Base-by-base conservation (phyloP, 2,888 invertebrate species). In the Cryptophagus acutangulus region DNA sequence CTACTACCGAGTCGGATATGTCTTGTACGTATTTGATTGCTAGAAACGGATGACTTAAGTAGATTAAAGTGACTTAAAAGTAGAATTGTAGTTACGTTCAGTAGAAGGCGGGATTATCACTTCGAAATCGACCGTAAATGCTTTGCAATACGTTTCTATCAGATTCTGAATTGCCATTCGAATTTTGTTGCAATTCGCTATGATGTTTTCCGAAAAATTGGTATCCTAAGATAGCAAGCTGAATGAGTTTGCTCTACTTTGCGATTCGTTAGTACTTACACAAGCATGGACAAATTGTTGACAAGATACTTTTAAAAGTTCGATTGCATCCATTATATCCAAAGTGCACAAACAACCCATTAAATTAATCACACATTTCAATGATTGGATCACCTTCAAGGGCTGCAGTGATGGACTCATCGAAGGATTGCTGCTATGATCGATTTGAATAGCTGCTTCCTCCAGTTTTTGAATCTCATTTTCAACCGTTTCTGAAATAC, bases 291-390 rank as follows among this genome's bases (percentile, higher is more conserved):
- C 26, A 26, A 13, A 26, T 26, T 26, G 26, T 37, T 46, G 56
- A 38, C 62, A 64, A 15, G 54, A 48, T 16, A 59, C 53, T 38
- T 57, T 57, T 28, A 68, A 53, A 36, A 48, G 49, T 29, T 68
- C 65, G 12, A 94, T 71, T 14, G 88, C 82, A 52, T 85, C 81
- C 4, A 85, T 84, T 13, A 95, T 79, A 58, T 94, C 91, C 26
- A 86, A 70, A 0, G 93, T 94, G 69, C 95, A 93, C 1, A 95
- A 81, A 38, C 84, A 85, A 12, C 90, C 91, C 53, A 95, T 81
- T 12, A 91, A 71, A 17, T 91, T 85, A 61, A 93, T 91, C 24
- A 96, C 84, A 0, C 92, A 91, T 70, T 95, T 95, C 1, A 94
- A 88, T 0, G 91, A 87, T 66, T 96, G 94, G 30, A 85, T 79